Evolutionary conservation across 2,888 invertebrate genomes (phyloP), one percentile per base, ranked within the genome.

Genomic region (Holacanthella duospinosa): DNA sequence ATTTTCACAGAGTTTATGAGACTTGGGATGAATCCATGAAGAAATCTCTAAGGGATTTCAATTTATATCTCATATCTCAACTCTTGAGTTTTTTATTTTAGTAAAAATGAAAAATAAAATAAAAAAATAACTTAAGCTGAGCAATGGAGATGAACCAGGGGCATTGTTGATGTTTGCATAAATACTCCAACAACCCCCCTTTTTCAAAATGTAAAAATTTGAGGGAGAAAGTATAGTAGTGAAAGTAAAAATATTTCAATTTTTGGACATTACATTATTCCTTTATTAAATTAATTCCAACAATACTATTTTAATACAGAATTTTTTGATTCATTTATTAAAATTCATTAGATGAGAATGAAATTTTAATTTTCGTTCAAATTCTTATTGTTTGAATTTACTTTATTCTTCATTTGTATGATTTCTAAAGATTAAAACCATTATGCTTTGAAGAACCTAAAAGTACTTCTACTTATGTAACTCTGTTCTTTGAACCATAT

Each of bases 41-140:
- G 21, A 48, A 48, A 48, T n/a, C 48, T 21, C 60, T 53, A 60
- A 21, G 60, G 60, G 29, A 60, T 60, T 60, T 24, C 60, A 60
- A 60, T 60, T 60, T 29, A 60, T 53, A 36, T 48, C 53, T 60
- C 60, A 60, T 60, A n/a, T 48, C 48, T 48, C 36, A 36, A 16
- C 48, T 36, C 36, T 36, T 16, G 36, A 36, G 36, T 36, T 36
- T 36, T n/a, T n/a, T n/a, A n/a, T n/a, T n/a, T n/a, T n/a, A n/a
- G n/a, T n/a, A n/a, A n/a, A 16, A 16, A 36, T 12, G 36, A 36
- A 36, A 36, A 48, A 21, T 48, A 21, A 48, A 48, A 4, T n/a
- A 48, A 48, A 48, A 48, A 48, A 9, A 36, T 36, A 9, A 9
- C 16, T 36, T 36, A 6, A 16, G 6, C 6, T 36, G 36, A 48